Percentiles rank a stretch among this genome's conserved stretches.
Evolutionary conservation across 1,140 invertebrate genomes (phyloP).

Genomic region (Marisa cornuarietis): DNA sequence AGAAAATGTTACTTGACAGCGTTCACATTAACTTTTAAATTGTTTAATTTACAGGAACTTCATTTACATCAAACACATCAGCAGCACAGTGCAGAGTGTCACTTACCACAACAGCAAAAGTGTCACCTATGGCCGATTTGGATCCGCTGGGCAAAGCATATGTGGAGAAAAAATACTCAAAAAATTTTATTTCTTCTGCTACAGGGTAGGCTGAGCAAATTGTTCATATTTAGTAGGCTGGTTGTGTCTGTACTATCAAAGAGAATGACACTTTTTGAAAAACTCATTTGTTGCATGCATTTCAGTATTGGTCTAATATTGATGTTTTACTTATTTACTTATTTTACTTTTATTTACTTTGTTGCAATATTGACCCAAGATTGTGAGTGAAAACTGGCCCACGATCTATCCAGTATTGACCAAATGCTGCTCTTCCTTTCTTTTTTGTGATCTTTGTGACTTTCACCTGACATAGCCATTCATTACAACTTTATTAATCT

Average conservation of each 20-base stretch:
- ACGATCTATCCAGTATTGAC: no score
- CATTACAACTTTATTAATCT: no score
- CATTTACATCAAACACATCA: background rate
- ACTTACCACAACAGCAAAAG: background rate
- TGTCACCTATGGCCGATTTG: conserved; percentile 73
- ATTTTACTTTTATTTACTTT: background rate
- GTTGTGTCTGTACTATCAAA: background rate
- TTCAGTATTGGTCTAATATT: background rate
- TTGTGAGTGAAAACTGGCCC: no score
- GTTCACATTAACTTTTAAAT: background rate
- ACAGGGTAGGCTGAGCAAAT: background rate
- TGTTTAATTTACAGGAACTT: background rate
- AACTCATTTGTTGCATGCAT: background rate
- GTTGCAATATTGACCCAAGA: no score
- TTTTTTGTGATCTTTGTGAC: no score
- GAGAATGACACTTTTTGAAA: background rate
- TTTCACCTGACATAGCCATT: no score
- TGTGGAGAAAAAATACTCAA: conserved; percentile 68
- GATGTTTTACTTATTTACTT: background rate
- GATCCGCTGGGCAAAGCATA: conserved; percentile 79
- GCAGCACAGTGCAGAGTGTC: conserved; percentile 3
- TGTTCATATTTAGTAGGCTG: background rate
- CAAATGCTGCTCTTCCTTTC: no score
- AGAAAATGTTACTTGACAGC: no score
- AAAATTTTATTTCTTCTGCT: conserved; percentile 12